A percentile compares a stretch with the other conserved stretches of the same genome.
phyloP scores from a whole-genome alignment of 2,888 invertebrate species.

The Himalopsyche anomala region DNA sequence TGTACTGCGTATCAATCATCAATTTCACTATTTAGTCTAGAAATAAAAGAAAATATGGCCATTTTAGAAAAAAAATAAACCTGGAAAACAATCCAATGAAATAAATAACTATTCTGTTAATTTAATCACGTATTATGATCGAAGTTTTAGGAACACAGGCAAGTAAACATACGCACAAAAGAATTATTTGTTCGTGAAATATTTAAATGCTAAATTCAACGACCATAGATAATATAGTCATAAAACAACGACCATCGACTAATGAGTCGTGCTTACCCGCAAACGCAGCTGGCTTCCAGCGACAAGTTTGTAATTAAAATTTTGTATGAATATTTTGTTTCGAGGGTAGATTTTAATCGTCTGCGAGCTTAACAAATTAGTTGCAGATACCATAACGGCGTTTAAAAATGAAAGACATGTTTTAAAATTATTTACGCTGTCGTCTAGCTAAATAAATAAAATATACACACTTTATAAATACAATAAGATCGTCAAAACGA shows the following conservation, averaged over 20 bases:
- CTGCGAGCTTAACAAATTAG: slow-evolving; percentile 9
- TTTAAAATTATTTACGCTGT: not conserved
- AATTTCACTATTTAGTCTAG: too few relatives aligned
- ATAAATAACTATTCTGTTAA: too few relatives aligned
- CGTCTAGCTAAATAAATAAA: not conserved
- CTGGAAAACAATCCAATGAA: too few relatives aligned
- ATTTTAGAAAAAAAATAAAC: too few relatives aligned
- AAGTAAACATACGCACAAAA: too few relatives aligned
- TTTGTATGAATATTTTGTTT: not conserved
- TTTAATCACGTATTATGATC: too few relatives aligned
- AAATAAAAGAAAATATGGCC: too few relatives aligned
- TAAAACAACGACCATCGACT: slow-evolving; percentile 18
- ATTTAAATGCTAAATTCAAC: too few relatives aligned
- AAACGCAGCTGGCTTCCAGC: not conserved
- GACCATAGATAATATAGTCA: too few relatives aligned
- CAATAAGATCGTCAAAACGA: not conserved
- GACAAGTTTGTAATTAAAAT: not conserved
- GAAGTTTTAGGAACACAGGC: not conserved
- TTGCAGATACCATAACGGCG: not conserved
- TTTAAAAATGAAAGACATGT: slow-evolving; percentile 1
- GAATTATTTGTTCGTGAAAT: too few relatives aligned
- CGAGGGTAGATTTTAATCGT: slow-evolving; percentile 31
- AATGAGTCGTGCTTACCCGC: not conserved
- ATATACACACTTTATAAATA: not conserved
- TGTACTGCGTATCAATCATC: too few relatives aligned